Percentiles rank a stretch among this genome's conserved stretches.
phyloP scores from a whole-genome alignment of 2,888 invertebrate species.

The Craniophora ligustri region DNA sequence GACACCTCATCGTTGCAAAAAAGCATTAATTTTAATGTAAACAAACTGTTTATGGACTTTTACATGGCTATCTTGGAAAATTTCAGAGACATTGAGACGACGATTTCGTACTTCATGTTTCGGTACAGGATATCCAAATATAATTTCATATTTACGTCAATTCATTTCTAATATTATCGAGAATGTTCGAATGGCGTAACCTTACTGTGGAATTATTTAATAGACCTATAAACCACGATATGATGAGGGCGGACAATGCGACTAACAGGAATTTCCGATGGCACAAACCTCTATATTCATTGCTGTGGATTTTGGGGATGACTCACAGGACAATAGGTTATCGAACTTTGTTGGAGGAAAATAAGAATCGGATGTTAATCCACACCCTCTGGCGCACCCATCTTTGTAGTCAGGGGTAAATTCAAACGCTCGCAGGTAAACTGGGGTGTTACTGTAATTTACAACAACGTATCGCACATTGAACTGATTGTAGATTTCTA shows the following conservation, averaged over 20 bases:
- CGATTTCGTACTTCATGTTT: conserved; percentile 1
- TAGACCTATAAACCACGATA: conserved; percentile 21
- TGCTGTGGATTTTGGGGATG: conserved; percentile 64
- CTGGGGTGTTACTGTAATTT: conserved; percentile 44
- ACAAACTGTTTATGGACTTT: not conserved
- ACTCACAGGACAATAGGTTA: conserved; percentile 61
- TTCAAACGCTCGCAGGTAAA: conserved; percentile 50
- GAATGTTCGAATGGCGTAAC: conserved; percentile 8
- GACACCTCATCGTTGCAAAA: not conserved
- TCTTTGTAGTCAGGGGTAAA: conserved; percentile 44
- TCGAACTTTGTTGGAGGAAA: conserved; percentile 56
- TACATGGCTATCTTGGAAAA: not conserved
- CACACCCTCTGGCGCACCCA: conserved; percentile 52
- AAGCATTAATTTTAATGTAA: not conserved
- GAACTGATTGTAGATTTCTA: conserved; percentile 27
- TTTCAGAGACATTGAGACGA: not conserved
- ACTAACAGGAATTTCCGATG: conserved; percentile 52
- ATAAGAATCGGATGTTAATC: conserved; percentile 47
- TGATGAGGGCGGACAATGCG: conserved; percentile 27
- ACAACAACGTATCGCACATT: conserved; percentile 29
- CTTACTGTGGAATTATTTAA: conserved; percentile 27
- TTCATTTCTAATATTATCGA: conserved; percentile 3
- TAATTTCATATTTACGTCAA: conserved; percentile 1
- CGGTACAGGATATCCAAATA: conserved; percentile 20
- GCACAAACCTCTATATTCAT: conserved; percentile 36